phyloP scores from a whole-genome alignment of 2,888 invertebrate species.

The Drosophila diplacantha region DNA sequence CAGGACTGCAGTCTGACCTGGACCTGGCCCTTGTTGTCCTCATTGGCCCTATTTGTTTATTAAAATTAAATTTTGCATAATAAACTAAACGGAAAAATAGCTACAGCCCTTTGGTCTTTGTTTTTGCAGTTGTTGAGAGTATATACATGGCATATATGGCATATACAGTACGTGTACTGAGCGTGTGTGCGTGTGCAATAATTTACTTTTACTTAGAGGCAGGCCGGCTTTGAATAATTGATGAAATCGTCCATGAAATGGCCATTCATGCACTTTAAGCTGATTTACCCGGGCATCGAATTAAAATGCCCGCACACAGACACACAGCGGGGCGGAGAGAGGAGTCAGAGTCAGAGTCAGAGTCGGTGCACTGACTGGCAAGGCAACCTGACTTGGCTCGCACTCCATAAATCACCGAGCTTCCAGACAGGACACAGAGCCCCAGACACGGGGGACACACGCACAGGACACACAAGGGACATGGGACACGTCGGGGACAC shows the following conservation, averaged over 20 bases:
- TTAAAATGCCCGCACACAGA: conserved; percentile 29
- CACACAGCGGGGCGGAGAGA: background rate
- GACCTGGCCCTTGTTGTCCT: background rate
- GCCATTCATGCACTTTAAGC: conserved; percentile 42
- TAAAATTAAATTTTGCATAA: conserved; percentile 66
- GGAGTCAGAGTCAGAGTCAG: background rate
- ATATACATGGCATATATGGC: background rate
- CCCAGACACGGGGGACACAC: conserved; percentile 1
- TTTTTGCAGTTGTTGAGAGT: conserved; percentile 4
- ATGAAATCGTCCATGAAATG: conserved; percentile 50
- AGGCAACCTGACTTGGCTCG: conserved; percentile 3
- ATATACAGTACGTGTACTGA: background rate
- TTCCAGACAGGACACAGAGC: conserved; percentile 18
- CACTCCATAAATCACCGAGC: conserved; percentile 38
- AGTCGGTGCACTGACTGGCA: conserved; percentile 7
- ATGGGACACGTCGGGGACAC: background rate
- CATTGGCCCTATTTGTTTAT: conserved; percentile 52
- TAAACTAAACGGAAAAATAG: conserved; percentile 52
- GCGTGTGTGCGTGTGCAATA: conserved; percentile 16
- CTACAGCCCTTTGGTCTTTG: conserved; percentile 11
- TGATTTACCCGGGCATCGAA: conserved; percentile 38
- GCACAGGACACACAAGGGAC: background rate
- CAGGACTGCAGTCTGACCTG: background rate
- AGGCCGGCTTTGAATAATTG: conserved; percentile 50
- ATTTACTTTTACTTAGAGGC: conserved; percentile 26